These are phyloP conservation scores for Polyergus mexicanus DNA, from an alignment of 1,140 invertebrate genomes.

Conservation along the genomic window DNA sequence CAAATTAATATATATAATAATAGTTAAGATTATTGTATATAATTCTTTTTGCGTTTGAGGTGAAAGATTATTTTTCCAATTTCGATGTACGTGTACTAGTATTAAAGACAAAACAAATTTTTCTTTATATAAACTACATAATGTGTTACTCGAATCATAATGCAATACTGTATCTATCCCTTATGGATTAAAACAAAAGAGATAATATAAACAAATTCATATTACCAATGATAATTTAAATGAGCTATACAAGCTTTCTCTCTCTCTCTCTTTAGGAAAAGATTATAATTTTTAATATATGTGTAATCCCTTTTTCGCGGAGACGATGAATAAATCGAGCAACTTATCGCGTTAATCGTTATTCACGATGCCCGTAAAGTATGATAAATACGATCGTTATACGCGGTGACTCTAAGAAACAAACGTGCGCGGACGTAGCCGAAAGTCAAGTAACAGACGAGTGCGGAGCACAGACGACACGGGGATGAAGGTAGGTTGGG, in stretches of 20 bases:
- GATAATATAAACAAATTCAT: neutral
- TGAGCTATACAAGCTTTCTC: neutral
- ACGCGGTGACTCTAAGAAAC: slow-evolving; percentile 47
- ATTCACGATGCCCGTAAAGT: slow-evolving; percentile 5
- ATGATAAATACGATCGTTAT: slow-evolving; percentile 52
- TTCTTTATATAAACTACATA: neutral
- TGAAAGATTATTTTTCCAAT: neutral
- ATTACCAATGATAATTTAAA: slow-evolving; percentile 4
- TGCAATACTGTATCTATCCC: neutral
- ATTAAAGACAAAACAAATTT: no score
- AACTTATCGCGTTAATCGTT: neutral
- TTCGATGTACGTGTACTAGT: neutral
- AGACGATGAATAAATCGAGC: slow-evolving; percentile 9
- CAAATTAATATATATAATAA: no score
- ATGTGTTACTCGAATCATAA: neutral
- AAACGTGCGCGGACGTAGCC: slow-evolving; percentile 22
- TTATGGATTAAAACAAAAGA: no score
- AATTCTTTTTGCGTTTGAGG: neutral
- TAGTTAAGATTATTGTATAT: no score
- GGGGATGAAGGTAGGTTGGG: slow-evolving; percentile 55
- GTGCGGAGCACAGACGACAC: slow-evolving; percentile 46
- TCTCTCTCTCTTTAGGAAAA: neutral
- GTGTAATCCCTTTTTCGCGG: neutral
- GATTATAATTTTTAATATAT: neutral
- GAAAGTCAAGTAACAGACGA: slow-evolving; percentile 62